Conservation (phyloP, 2,113 vertebrate species). For the Burhinus bistriatus region DNA sequence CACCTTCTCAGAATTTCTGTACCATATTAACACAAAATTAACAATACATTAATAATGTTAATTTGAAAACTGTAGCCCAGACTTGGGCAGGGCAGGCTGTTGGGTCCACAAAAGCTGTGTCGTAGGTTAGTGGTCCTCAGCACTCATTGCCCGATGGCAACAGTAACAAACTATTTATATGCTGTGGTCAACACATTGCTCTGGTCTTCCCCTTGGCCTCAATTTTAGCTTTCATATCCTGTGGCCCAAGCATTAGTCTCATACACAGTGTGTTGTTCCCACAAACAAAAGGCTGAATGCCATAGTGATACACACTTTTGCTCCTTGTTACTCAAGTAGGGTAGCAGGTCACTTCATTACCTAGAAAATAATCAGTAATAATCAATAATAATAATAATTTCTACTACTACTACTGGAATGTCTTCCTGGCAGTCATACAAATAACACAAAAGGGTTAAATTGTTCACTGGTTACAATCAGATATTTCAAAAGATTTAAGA, state of each 20-base stretch:
- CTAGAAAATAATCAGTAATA: neutral
- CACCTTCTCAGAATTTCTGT: neutral
- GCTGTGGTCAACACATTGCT: neutral
- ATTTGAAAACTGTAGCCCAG: neutral
- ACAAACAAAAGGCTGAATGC: neutral
- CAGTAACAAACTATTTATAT: neutral
- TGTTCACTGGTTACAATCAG: neutral
- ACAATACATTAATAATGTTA: neutral
- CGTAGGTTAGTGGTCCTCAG: neutral
- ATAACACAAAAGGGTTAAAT: neutral
- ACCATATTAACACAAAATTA: neutral
- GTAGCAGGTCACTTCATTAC: neutral
- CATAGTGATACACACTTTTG: neutral
- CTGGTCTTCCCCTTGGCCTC: neutral
- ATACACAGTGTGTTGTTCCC: neutral
- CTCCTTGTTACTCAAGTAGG: neutral
- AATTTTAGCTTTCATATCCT: neutral
- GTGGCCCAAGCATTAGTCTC: neutral
- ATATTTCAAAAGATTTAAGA: neutral
- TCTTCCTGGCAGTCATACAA: neutral
- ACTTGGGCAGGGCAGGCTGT: neutral
- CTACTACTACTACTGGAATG: no score
- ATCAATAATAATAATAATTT: neutral
- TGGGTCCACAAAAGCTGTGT: neutral
- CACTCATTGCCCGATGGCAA: neutral